Base-by-base conservation (phyloP, 2,113 vertebrate species). In the Urocolius indicus region DNA sequence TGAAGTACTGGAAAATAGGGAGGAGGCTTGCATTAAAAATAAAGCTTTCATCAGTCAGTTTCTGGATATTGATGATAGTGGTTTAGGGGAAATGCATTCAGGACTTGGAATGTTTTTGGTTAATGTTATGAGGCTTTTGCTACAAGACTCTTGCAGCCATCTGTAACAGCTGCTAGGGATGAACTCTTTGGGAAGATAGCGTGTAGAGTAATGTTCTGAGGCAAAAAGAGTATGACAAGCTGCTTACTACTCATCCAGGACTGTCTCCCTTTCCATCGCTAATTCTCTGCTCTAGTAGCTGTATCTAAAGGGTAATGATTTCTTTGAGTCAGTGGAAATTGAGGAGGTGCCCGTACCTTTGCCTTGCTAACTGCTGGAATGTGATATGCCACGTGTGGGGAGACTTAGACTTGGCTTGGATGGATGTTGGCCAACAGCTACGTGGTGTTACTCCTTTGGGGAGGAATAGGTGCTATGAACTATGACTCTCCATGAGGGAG, bases 401-500 rank as follows among this genome's bases (percentile, higher is more conserved):
- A 68, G 34, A 11, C 34, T 41, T 73, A 68, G 34, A 11, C 34
- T 41, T 73, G 30, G 34, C 1, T 3, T n/a, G 67, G 22, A 51
- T 73, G 67, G 62, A 49, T 69, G n/a, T 36, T 90, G 92, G 59
- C 90, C 71, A 65, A 41, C 0, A 0, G 17, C 11, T 73, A 9
- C 1, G 5, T 66, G 67, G 15, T 84, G 6, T 83, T 89, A 17
- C 63, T 73, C 27, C 71, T 80, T 52, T 54, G 27, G 41, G 18
- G 27, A 66, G 36, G 41, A 88, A 45, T 30, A 69, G 36, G 22
- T 76, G 46, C 43, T n/a, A 1, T 76, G 78, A 93, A 32, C 66
- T 73, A 0, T 79, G 87, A 8, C 21, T 14, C 27, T 73, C 32
- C 0, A 0, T 55, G n/a, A 49, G n/a, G 24, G 18, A 2, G 7